Base-by-base conservation (phyloP, 2,888 invertebrate species). In the Patella pellucida region DNA sequence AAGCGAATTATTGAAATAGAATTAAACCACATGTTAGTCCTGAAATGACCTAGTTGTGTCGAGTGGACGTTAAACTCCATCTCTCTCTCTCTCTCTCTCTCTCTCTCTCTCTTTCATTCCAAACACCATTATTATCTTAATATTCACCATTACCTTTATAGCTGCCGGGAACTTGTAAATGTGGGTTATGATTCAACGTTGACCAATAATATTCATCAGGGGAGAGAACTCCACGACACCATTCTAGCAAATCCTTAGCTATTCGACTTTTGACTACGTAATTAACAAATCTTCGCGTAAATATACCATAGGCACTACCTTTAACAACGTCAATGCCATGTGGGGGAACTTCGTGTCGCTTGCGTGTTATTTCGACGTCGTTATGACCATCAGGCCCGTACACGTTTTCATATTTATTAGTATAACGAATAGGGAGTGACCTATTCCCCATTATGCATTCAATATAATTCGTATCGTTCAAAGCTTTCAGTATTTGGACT, bases 141-240 rank as follows among this genome's bases (percentile, higher is more conserved):
- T 41, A 41, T 41, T 1, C 7, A 41, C 9, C 7, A 1, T 41
- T 80, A 89, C 90, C 90, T 80, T 77, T 78, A 73, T 86, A 90
- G 5, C 87, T 83, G 0, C 90, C 90, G 1, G 90, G 90, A 3
- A 86, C 82, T n/a, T 84, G 74, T 5, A 89, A 77, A 16, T 83
- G 80, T 16, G 85, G 83, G 76, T 90, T 90, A 76, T 88, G 88
- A 74, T 90, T 85, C 12, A 91, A 75, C 1, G 89, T 90, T 4
- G 90, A 84, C 90, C 90, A 91, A 78, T 85, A 89, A 73, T 89
- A 88, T 78, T 91, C 91, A 74, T 91, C 90, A 1, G 90, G 89
- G 74, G 87, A 89, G 62, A 79, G 83, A 2, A 90, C 88, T 19
- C 83, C 84, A 15, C 84, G 77, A n/a, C 85, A 83, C 90, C 89